Evolutionary conservation across 2,113 vertebrate genomes (phyloP).

Genomic region (Chaetodon trifascialis): DNA sequence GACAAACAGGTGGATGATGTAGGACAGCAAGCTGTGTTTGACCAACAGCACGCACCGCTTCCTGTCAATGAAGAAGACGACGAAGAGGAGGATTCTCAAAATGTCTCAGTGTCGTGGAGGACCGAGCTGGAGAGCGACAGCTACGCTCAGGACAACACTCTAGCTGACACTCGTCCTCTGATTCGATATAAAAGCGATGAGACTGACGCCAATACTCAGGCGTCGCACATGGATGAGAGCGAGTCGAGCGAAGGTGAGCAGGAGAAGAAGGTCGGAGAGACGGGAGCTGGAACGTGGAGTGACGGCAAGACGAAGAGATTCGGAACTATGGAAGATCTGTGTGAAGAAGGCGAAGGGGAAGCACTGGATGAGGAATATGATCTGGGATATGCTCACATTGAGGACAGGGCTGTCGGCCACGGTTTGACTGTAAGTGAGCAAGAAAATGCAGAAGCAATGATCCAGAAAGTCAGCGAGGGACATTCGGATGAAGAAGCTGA

Average conservation of each 20-base stretch:
- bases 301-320: conserved; percentile 75
- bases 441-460: conserved; percentile 27
- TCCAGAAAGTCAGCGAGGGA: background rate
- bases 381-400: conserved; percentile 41
- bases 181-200: conserved; percentile 85
- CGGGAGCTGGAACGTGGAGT: conserved; percentile 56
- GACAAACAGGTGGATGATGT: conserved; percentile 8
- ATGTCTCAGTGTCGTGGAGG: conserved; percentile 81
- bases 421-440: conserved; percentile 2
- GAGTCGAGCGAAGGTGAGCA: conserved; percentile 81
- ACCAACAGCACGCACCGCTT: conserved; percentile 15
- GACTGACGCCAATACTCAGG: conserved; percentile 77
- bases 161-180: conserved; percentile 84
- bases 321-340: conserved; percentile 85
- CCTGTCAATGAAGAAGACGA: conserved; percentile 43
- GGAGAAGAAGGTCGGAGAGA: conserved; percentile 63
- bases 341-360: conserved; percentile 78
- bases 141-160: conserved; percentile 85
- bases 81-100: conserved; percentile 79
- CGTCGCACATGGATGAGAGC: conserved; percentile 68
- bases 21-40: background rate
- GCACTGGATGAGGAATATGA: conserved; percentile 61
- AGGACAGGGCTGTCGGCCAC: conserved; percentile 23
- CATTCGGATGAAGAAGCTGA: conserved; percentile 49
- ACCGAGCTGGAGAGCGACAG: conserved; percentile 82